These are phyloP conservation scores for Pseudorasbora parva DNA, from an alignment of 2,113 vertebrate species.

Conservation along the genomic window DNA sequence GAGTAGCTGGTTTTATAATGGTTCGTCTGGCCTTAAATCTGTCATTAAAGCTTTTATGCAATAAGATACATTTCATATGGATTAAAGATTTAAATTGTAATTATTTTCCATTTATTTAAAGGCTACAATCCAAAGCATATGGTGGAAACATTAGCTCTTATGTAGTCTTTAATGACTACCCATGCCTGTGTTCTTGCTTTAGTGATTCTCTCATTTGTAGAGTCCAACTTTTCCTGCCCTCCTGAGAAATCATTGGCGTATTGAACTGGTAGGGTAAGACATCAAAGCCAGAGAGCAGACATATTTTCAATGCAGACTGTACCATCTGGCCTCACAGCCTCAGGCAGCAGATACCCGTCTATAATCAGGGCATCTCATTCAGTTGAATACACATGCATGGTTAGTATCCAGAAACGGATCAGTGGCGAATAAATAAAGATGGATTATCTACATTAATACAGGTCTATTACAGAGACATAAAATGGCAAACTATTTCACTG, in stretches of 20 bases:
- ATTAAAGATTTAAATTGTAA: conserved; percentile 62
- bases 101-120: conserved; percentile 60
- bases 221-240: conserved; percentile 65
- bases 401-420: neutral
- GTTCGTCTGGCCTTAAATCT: conserved; percentile 50
- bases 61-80: conserved; percentile 57
- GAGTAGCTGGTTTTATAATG: conserved; percentile 24
- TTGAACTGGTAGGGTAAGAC: conserved; percentile 59
- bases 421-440: neutral
- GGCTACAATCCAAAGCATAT: conserved; percentile 62
- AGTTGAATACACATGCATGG: neutral
- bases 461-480: neutral
- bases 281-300: conserved; percentile 62
- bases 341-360: conserved; percentile 19
- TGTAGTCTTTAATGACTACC: conserved; percentile 71
- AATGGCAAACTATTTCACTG: neutral
- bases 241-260: conserved; percentile 68
- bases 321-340: conserved; percentile 49
- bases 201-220: conserved; percentile 64
- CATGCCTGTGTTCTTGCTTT: conserved; percentile 68
- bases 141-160: conserved; percentile 70
- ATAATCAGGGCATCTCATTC: conserved; percentile 6
- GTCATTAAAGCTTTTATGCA: conserved; percentile 38
- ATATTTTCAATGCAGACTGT: conserved; percentile 53
- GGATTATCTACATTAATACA: neutral